Percentiles rank a stretch among this genome's conserved stretches.
Evolutionary conservation across 2,797 vertebrate genomes (phyloP).

Genomic region (Cryptoprocta ferox): DNA sequence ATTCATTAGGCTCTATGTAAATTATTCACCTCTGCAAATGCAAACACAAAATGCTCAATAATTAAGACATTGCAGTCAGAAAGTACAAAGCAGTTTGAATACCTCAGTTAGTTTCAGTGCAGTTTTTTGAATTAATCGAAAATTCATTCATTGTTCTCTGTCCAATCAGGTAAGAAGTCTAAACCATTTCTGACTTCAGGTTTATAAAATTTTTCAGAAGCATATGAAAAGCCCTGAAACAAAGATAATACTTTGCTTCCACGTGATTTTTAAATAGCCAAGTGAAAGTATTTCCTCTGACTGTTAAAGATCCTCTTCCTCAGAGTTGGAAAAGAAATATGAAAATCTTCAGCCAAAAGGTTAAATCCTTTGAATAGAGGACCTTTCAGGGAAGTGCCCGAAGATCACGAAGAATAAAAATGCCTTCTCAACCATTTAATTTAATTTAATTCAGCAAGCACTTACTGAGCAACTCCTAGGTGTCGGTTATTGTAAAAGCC

Average conservation of each 20-base stretch:
- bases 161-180: not conserved
- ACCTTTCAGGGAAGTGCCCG: constrained; percentile 6
- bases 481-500: not conserved
- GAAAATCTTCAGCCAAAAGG: constrained; percentile 72
- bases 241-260: not conserved
- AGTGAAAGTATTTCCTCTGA: constrained; percentile 1
- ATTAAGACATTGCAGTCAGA: not conserved
- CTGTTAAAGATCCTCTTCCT: constrained; percentile 59
- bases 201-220: constrained; percentile 1
- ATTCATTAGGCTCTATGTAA: constrained; percentile 23
- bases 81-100: not conserved
- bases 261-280: constrained; percentile 34
- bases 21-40: constrained; percentile 2
- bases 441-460: constrained; percentile 50
- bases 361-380: constrained; percentile 67
- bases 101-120: not conserved
- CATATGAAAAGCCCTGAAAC: not conserved
- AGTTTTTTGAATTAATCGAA: not conserved
- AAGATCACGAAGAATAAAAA: not conserved
- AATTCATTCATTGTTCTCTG: not conserved
- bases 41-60: constrained; percentile 8
- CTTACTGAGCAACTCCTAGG: constrained; percentile 44
- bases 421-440: constrained; percentile 56
- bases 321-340: not conserved
- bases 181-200: constrained; percentile 10